These are phyloP conservation scores for Monopis laevigella DNA, from an alignment of 2,888 invertebrate species.

Conservation along the genomic window DNA sequence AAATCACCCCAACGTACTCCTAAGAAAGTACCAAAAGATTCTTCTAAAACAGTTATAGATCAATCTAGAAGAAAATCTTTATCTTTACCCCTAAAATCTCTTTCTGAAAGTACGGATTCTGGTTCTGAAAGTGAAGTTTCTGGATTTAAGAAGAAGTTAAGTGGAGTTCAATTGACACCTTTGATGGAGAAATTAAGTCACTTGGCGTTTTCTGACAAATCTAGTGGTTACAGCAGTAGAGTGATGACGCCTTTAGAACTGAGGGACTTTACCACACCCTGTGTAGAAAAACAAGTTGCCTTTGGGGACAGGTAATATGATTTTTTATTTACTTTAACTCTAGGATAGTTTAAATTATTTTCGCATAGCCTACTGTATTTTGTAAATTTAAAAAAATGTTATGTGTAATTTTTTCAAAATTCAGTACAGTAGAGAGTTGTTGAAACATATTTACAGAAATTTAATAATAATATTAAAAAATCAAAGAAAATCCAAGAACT, in stretches of 20 bases:
- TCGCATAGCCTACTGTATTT: too few relatives aligned
- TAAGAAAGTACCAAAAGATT: conserved; percentile 42
- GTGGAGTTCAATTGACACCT: conserved; percentile 80
- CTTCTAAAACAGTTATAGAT: conserved; percentile 37
- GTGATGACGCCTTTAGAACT: conserved; percentile 71
- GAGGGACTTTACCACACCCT: conserved; percentile 51
- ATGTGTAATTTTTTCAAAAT: too few relatives aligned
- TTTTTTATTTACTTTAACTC: not conserved
- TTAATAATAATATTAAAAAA: too few relatives aligned
- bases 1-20: conserved; percentile 52
- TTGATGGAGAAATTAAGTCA: conserved; percentile 84
- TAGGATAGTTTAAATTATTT: too few relatives aligned
- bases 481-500: too few relatives aligned
- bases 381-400: too few relatives aligned
- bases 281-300: conserved; percentile 42
- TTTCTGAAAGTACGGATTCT: conserved; percentile 79
- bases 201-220: conserved; percentile 73
- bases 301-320: conserved; percentile 40
- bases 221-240: conserved; percentile 74
- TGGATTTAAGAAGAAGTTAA: conserved; percentile 57
- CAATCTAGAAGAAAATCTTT: conserved; percentile 66
- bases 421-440: too few relatives aligned
- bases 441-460: too few relatives aligned
- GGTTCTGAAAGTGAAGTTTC: conserved; percentile 54
- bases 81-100: conserved; percentile 76